These are phyloP conservation scores for Argyresthia goedartella DNA, from an alignment of 2,888 invertebrate genomes.

Conservation along the genomic window DNA sequence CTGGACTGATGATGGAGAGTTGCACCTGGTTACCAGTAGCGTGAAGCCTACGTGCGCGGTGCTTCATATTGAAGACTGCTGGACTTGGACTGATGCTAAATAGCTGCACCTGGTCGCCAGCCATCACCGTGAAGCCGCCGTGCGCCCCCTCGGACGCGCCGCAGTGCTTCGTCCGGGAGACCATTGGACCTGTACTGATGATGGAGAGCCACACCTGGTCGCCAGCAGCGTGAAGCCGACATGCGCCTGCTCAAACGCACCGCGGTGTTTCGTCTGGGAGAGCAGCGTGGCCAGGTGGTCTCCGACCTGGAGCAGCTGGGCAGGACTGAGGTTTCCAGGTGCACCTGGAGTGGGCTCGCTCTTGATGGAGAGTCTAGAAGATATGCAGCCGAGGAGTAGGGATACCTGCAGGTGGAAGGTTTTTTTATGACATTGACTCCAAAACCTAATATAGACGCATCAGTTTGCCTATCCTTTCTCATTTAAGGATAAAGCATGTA, in stretches of 20 bases:
- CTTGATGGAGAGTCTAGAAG: constrained; percentile 56
- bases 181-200: constrained; percentile 31
- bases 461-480: no score
- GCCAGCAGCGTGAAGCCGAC: constrained; percentile 87
- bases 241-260: constrained; percentile 96
- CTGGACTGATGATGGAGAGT: no score
- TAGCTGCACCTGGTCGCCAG: constrained; percentile 71
- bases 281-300: constrained; percentile 77
- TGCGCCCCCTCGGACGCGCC: constrained; percentile 95
- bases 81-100: no score
- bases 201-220: constrained; percentile 49
- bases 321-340: constrained; percentile 48
- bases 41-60: constrained; percentile 90
- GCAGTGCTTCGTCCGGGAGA: constrained; percentile 87
- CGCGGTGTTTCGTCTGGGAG: constrained; percentile 91
- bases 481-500: no score
- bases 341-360: constrained; percentile 11
- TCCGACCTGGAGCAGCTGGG: constrained; percentile 71
- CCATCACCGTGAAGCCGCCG: constrained; percentile 84
- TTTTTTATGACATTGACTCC: no score
- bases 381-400: constrained; percentile 76
- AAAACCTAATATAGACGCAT: no score
- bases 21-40: constrained; percentile 74
- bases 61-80: constrained; percentile 34
- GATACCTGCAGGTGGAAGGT: constrained; percentile 45